Evolutionary conservation across 2,888 invertebrate genomes (phyloP).

Genomic region (Athalia circularis): DNA sequence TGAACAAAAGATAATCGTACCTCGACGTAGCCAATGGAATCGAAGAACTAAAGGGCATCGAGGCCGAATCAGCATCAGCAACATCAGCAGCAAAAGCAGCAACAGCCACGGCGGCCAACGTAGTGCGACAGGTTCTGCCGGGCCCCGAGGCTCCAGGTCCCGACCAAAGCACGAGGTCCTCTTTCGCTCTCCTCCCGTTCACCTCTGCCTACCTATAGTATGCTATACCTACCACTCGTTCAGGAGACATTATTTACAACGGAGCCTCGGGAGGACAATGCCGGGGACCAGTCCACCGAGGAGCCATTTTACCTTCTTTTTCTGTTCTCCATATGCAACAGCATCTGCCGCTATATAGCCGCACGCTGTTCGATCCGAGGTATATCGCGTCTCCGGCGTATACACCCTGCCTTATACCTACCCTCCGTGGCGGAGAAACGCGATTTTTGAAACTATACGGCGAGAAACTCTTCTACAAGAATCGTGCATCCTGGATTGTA

Average conservation of each 20-base stretch:
- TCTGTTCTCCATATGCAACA: slow-evolving; percentile 72
- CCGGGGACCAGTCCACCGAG: slow-evolving; percentile 53
- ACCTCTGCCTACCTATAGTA: slow-evolving; percentile 4
- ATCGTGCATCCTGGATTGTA: too few relatives aligned
- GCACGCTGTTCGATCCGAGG: neutral
- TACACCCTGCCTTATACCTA: too few relatives aligned
- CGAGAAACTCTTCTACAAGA: too few relatives aligned
- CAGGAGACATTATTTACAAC: slow-evolving; percentile 71
- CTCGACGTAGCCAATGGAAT: slow-evolving; percentile 60
- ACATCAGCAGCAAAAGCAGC: too few relatives aligned
- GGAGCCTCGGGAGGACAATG: slow-evolving; percentile 69
- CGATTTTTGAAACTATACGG: too few relatives aligned
- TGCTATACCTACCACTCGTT: slow-evolving; percentile 37
- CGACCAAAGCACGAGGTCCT: slow-evolving; percentile 44
- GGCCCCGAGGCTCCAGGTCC: slow-evolving; percentile 44
- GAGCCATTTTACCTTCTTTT: slow-evolving; percentile 70
- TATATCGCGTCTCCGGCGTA: neutral
- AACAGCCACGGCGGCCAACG: slow-evolving; percentile 48
- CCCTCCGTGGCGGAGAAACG: too few relatives aligned
- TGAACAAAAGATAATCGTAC: slow-evolving; percentile 29
- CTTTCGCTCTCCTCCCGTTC: slow-evolving; percentile 7
- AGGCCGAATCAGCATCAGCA: slow-evolving; percentile 64
- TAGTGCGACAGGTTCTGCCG: slow-evolving; percentile 67
- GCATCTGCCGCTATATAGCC: slow-evolving; percentile 61
- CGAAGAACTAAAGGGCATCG: slow-evolving; percentile 63